Base-by-base conservation (phyloP, 2,888 invertebrate species). In the Nomada ruficornis region DNA sequence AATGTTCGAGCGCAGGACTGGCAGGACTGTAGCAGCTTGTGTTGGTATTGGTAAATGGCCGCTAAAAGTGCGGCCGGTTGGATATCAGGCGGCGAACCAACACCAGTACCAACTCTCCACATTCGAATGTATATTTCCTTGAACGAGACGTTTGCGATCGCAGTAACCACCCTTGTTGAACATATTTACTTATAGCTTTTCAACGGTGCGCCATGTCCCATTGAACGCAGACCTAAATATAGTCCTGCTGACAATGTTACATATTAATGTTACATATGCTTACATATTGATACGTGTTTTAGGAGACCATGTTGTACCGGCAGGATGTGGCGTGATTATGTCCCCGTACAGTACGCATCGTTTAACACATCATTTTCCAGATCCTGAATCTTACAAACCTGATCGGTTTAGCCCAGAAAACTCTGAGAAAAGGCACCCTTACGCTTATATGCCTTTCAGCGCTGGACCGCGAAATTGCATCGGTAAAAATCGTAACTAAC, bases 401-500 rank as follows among this genome's bases (percentile, higher is more conserved):
- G 95, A 95, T 72, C 94, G 96, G 42, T 96, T 96, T 87, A 93
- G 94, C n/a, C 87, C 94, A 0, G 95, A 95, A 83, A 95, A 95
- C 74, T 89, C 93, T 0, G 94, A 94, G 84, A 92, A 94, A 77
- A 93, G 95, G 54, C 95, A 95, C 92, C 95, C 95, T 0, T 96
- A 95, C 82, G 95, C 95, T 0, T 96, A 94, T 79, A 91, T 96
- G 57, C 95, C 96, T 0, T 96, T 96, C 83, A 95, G 95, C 87
- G 94, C 95, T 0, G 96, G 96, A 0, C 95, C 95, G 0, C 94
- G 96, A 70, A 95, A 95, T 84, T 95, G 95, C 74, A 94, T 95
- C 82, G 95, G 94, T 94, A 90, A 88, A 15, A 71, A 86, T 72
- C 54, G n/a, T 18, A 26, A 26, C 26, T 26, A 26, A 26, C 26